Percentiles rank a stretch among this genome's conserved stretches.
Evolutionary conservation across 2,797 vertebrate species (phyloP).

Genomic region (Anguilla megastoma): DNA sequence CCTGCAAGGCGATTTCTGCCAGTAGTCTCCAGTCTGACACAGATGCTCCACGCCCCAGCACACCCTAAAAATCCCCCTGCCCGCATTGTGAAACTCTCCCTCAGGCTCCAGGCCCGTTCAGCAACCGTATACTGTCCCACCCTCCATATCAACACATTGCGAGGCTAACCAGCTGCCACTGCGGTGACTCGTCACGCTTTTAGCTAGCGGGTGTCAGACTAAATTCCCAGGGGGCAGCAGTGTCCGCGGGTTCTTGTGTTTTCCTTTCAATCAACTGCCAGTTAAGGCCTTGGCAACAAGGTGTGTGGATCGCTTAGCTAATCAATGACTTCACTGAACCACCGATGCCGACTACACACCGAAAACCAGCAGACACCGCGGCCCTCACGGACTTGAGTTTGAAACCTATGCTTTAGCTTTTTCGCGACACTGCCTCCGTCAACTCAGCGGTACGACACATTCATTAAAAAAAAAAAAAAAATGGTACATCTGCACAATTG

Average conservation of each 20-base stretch:
- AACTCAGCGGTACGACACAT: too few relatives aligned
- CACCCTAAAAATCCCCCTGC: not conserved
- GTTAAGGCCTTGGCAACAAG: not conserved
- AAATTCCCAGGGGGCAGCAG: not conserved
- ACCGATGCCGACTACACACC: not conserved
- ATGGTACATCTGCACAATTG: not conserved
- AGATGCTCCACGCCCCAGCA: slow-evolving; percentile 30
- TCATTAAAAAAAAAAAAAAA: too few relatives aligned
- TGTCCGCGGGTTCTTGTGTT: not conserved
- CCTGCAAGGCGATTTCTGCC: not conserved
- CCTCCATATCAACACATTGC: not conserved
- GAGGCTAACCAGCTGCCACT: not conserved
- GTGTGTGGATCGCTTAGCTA: not conserved
- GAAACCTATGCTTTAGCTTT: too few relatives aligned
- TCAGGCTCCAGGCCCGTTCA: not conserved
- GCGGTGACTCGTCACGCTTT: not conserved
- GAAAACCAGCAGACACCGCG: not conserved
- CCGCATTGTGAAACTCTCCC: not conserved
- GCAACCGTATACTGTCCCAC: not conserved
- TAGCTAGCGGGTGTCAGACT: too few relatives aligned
- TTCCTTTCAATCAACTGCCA: too few relatives aligned
- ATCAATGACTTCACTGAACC: not conserved
- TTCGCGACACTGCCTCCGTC: too few relatives aligned
- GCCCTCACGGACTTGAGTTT: not conserved
- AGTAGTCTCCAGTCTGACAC: slow-evolving; percentile 32